These are phyloP conservation scores for Nibea coibor DNA, from an alignment of 2,113 vertebrate species.

Conservation along the genomic window DNA sequence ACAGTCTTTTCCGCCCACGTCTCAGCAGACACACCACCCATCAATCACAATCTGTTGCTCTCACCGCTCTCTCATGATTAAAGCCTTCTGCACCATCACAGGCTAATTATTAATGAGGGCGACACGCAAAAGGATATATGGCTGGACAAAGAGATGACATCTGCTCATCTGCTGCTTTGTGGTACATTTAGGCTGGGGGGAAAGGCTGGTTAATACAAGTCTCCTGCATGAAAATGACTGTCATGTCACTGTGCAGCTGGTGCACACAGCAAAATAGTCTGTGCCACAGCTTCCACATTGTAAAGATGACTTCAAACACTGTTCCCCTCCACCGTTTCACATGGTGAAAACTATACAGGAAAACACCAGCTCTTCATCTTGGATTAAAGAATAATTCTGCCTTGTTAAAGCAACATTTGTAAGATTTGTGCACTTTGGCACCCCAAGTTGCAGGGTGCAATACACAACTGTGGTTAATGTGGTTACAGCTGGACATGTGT, in stretches of 20 bases:
- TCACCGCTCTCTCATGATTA: slow-evolving; percentile 61
- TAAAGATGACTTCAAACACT: background rate
- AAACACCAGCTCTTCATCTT: background rate
- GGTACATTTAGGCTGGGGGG: slow-evolving; percentile 9
- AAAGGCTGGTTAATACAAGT: slow-evolving; percentile 4
- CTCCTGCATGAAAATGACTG: background rate
- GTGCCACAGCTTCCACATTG: background rate
- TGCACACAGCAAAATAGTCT: background rate
- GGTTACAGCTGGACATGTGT: too few relatives aligned
- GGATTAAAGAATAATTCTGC: background rate
- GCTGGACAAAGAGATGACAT: slow-evolving; percentile 36
- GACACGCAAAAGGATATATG: slow-evolving; percentile 30
- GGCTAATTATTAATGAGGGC: slow-evolving; percentile 57
- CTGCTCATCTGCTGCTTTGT: slow-evolving; percentile 34
- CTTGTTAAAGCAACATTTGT: background rate
- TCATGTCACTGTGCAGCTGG: slow-evolving; percentile 4
- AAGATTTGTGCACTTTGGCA: too few relatives aligned
- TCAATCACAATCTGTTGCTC: slow-evolving; percentile 79
- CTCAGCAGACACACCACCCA: slow-evolving; percentile 75
- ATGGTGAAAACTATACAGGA: background rate
- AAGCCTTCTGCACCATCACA: slow-evolving; percentile 42
- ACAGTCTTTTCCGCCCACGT: slow-evolving; percentile 67
- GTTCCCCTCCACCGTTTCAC: background rate
- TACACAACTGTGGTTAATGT: too few relatives aligned
- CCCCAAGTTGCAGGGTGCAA: too few relatives aligned